Evolutionary conservation across 2,797 vertebrate genomes (phyloP).

Genomic region (Apogon hyalosoma): DNA sequence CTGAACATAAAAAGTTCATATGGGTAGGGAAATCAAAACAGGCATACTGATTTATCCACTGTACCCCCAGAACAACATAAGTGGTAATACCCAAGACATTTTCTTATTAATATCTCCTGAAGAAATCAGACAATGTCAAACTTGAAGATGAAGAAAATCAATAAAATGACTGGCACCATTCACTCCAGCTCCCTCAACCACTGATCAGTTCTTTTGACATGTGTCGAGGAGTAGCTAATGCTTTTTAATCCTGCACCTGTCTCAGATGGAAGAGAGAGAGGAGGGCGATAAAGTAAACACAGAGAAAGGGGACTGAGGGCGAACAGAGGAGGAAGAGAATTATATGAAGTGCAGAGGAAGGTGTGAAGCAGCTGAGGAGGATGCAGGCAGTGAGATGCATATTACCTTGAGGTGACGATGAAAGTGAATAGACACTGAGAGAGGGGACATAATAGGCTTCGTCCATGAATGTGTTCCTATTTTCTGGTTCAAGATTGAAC

Average conservation of each 20-base stretch:
- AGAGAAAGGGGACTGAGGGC: constrained; percentile 24
- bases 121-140: constrained; percentile 7
- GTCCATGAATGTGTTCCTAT: constrained; percentile 23
- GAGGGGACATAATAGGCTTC: constrained; percentile 6
- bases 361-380: constrained; percentile 20
- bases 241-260: constrained; percentile 48
- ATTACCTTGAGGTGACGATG: constrained; percentile 40
- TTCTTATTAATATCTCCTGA: background rate
- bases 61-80: too few relatives aligned
- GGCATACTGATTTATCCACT: too few relatives aligned
- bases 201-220: constrained; percentile 33
- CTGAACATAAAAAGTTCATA: too few relatives aligned
- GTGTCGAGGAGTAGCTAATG: constrained; percentile 25
- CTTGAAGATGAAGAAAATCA: constrained; percentile 33
- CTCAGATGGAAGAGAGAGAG: constrained; percentile 23
- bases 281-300: constrained; percentile 33
- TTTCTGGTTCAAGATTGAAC: constrained; percentile 3
- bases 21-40: too few relatives aligned
- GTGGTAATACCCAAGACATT: too few relatives aligned
- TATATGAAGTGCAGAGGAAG: constrained; percentile 30
- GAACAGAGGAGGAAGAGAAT: constrained; percentile 18
- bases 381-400: constrained; percentile 29
- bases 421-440: constrained; percentile 19
- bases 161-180: constrained; percentile 40
- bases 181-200: constrained; percentile 29